Percentiles rank a stretch among this genome's conserved stretches.
Conservation (phyloP, 2,113 vertebrate species). For the Hippocampus mohnikei region DNA sequence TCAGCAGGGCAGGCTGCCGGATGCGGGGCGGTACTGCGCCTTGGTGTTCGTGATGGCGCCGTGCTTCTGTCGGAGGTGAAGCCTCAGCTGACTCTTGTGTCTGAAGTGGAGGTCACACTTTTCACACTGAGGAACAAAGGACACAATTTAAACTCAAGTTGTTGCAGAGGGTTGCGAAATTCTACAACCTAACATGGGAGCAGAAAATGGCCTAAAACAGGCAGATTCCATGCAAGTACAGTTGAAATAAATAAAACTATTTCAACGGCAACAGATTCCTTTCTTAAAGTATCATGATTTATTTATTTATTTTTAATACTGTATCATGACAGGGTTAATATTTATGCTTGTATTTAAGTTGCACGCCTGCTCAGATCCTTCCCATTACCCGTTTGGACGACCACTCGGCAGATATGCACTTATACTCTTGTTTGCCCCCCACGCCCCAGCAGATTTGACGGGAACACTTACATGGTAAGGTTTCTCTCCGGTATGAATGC, state of each 20-base stretch:
- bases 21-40: slow-evolving; percentile 81
- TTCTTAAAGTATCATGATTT: too few relatives aligned
- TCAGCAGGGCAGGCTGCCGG: slow-evolving; percentile 69
- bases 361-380: not conserved
- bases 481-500: slow-evolving; percentile 97
- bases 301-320: too few relatives aligned
- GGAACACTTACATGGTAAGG: slow-evolving; percentile 89
- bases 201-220: not conserved
- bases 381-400: slow-evolving; percentile 22
- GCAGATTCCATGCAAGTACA: not conserved
- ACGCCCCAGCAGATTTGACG: not conserved
- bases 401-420: slow-evolving; percentile 11
- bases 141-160: not conserved
- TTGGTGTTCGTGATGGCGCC: slow-evolving; percentile 97
- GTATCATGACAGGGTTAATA: too few relatives aligned
- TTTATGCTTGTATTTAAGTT: not conserved
- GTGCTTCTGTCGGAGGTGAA: slow-evolving; percentile 95
- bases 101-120: slow-evolving; percentile 97
- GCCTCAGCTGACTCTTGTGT: slow-evolving; percentile 97
- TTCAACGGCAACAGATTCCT: too few relatives aligned
- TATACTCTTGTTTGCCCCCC: slow-evolving; percentile 8
- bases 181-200: not conserved
- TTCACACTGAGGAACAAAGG: slow-evolving; percentile 79
- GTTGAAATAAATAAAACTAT: too few relatives aligned
- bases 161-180: not conserved